phyloP scores from a whole-genome alignment of 1,140 invertebrate species.

The Octopus bimaculoides region DNA sequence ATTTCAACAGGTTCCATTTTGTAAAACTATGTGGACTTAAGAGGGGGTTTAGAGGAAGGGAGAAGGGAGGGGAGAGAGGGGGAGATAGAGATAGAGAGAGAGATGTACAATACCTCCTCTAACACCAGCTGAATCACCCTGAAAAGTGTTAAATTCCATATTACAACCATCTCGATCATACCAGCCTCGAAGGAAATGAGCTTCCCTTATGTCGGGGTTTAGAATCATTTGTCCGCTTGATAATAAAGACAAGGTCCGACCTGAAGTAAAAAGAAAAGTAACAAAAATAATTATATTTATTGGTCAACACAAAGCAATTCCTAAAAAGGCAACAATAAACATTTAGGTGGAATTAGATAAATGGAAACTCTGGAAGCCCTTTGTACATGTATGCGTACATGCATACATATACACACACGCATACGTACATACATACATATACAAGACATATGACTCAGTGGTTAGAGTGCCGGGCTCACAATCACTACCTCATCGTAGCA shows the following conservation, averaged over 20 bases:
- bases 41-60: no score
- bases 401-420: no score
- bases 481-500: no score
- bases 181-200: constrained; percentile 85
- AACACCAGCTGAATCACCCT: constrained; percentile 27
- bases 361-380: not conserved
- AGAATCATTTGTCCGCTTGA: constrained; percentile 60
- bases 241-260: constrained; percentile 53
- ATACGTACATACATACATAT: no score
- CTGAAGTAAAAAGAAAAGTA: constrained; percentile 26
- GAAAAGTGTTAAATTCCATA: constrained; percentile 41
- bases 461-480: no score
- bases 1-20: no score
- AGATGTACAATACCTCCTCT: no score
- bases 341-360: not conserved
- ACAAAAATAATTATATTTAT: constrained; percentile 1
- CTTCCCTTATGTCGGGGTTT: constrained; percentile 87
- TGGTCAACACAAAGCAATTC: not conserved
- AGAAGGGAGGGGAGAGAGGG: no score
- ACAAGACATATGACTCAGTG: no score
- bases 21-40: no score
- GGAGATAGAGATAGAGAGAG: no score
- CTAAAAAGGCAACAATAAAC: not conserved
- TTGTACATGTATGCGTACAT: not conserved
- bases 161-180: constrained; percentile 71